Evolutionary conservation across 2,797 vertebrate species (phyloP), one percentile per base, ranked within the genome.

Genomic region (Cryptoprocta ferox): DNA sequence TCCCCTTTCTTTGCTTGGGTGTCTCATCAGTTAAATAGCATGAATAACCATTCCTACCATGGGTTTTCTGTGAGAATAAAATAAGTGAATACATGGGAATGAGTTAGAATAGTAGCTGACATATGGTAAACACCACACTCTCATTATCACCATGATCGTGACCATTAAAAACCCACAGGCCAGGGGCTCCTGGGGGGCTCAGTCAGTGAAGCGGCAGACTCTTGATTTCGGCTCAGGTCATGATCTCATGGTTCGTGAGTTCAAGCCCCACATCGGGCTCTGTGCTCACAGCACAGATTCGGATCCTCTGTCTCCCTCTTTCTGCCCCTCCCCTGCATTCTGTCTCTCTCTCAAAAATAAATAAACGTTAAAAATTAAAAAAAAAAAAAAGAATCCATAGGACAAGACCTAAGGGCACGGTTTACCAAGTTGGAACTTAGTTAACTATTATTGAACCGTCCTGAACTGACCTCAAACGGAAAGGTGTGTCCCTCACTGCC

Each of bases 81-180:
- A 9, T 18, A 26, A 75, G 39, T 8, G 71, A 71, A 26, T 28
- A 42, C 26, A 3, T 4, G 7, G 39, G 39, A 75, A 48, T 48
- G 73, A 32, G 28, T 48, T 48, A 45, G 28, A 39, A 30, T 32
- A 48, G 73, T 32, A 16, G 4, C 42, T 76, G 73, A 30, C 15
- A 1, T 15, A 11, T 2, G 42, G 42, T 76, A 15, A 76, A 28
- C 28, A 32, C 73, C 9, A 1, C 0, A 9, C 42, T 18, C 0
- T 45, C 28, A 9, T 75, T 48, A 30, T 13, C 39, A 10, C 45
- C 39, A 5, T 45, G 45, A 75, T 11, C 9, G 18, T 5, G 39
- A 48, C 73, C 73, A 76, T 76, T 16, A 30, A 45, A 39, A 75
- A 75, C 30, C 39, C 71, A 75, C 26, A 45, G 42, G 42, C 45